Conservation (phyloP, 1,140 invertebrate genomes). For the Pemphigus obesinymphae region DNA sequence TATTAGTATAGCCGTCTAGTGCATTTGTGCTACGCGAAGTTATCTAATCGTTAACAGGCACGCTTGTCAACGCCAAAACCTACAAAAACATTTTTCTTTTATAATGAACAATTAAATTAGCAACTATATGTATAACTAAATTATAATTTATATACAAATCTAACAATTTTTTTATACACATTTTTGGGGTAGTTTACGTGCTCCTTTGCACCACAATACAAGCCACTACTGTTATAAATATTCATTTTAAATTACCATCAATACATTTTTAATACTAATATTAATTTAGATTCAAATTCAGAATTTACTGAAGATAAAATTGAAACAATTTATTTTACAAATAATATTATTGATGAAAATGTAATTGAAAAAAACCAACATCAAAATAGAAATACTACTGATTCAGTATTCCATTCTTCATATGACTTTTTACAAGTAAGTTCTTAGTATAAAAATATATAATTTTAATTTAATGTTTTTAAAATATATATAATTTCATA, state of each 20-base stretch:
- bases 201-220: too few relatives aligned
- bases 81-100: too few relatives aligned
- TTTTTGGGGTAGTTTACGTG: too few relatives aligned
- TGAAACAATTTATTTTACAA: constrained; percentile 34
- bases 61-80: too few relatives aligned
- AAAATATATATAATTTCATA: background rate
- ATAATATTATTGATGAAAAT: constrained; percentile 3
- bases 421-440: constrained; percentile 31
- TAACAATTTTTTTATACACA: too few relatives aligned
- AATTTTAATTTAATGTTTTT: background rate
- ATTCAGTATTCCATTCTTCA: constrained; percentile 5
- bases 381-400: background rate
- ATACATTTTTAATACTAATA: background rate
- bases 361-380: background rate
- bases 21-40: too few relatives aligned
- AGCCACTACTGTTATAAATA: too few relatives aligned
- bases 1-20: too few relatives aligned
- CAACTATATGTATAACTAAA: too few relatives aligned
- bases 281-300: background rate
- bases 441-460: background rate
- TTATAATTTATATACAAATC: too few relatives aligned
- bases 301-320: background rate
- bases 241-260: background rate
- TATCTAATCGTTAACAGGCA: too few relatives aligned
- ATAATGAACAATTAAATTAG: too few relatives aligned